A percentile compares a stretch with the other conserved stretches of the same genome.
phyloP scores from a whole-genome alignment of 2,888 invertebrate genomes.

The Caradrina clavipalpis region DNA sequence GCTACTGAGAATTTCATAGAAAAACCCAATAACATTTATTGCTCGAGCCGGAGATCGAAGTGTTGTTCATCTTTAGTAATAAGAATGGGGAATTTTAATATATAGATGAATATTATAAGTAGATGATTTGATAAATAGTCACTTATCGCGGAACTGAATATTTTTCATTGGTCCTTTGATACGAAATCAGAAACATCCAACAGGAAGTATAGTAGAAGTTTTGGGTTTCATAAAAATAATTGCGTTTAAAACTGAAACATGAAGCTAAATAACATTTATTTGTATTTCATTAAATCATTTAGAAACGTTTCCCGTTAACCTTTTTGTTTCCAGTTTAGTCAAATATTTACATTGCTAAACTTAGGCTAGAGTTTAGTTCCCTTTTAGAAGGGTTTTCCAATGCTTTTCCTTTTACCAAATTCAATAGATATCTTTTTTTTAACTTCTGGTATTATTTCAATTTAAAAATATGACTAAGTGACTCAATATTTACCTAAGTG shows the following conservation, averaged over 20 bases:
- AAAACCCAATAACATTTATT: too few species aligned
- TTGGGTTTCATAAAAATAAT: too few species aligned
- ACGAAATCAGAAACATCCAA: too few species aligned
- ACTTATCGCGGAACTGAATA: too few species aligned
- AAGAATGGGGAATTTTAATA: background rate
- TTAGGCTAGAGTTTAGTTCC: background rate
- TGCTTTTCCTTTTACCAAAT: too few species aligned
- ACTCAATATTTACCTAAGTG: slow-evolving; percentile 9
- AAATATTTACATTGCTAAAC: background rate
- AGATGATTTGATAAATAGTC: background rate
- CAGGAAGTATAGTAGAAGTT: too few species aligned
- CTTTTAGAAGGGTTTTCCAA: background rate
- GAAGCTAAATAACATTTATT: too few species aligned
- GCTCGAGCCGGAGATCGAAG: too few species aligned
- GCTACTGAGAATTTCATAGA: too few species aligned
- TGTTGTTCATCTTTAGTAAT: slow-evolving; percentile 18
- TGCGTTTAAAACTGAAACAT: too few species aligned
- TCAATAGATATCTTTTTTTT: too few species aligned
- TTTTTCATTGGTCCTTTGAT: too few species aligned
- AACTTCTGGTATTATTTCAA: background rate
- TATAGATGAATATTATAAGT: background rate
- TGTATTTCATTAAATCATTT: background rate
- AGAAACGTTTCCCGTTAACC: background rate
- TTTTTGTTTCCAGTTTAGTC: background rate
- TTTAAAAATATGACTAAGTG: slow-evolving; percentile 1